These are phyloP conservation scores for Heterocephalus glaber DNA, from an alignment of 2,113 vertebrate genomes.

Conservation along the genomic window DNA sequence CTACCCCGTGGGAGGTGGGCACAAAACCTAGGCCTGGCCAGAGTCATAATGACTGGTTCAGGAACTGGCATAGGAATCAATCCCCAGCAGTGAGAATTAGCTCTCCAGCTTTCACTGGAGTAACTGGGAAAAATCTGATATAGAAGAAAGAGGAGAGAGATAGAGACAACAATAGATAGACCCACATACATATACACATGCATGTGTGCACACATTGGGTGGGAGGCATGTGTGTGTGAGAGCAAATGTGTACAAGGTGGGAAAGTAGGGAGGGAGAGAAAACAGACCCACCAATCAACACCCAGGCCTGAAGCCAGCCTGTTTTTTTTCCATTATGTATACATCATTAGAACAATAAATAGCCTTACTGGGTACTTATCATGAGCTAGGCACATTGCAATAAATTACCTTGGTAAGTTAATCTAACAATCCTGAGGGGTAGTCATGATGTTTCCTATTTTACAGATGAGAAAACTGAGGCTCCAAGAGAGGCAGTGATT, in stretches of 20 bases:
- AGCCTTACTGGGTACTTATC: not conserved
- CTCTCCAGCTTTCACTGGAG: not conserved
- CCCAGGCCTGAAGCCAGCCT: not conserved
- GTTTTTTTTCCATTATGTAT: not conserved
- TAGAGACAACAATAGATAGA: not conserved
- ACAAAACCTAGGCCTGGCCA: not conserved
- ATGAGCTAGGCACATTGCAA: not conserved
- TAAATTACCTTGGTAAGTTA: not conserved
- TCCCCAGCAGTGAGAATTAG: not conserved
- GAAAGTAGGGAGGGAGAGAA: not conserved
- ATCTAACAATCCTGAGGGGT: not conserved
- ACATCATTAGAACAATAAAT: not conserved
- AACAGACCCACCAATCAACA: not conserved
- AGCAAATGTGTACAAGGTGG: not conserved
- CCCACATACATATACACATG: too few species aligned
- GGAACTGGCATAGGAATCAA: not conserved
- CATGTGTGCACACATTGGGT: too few species aligned
- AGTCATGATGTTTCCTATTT: not conserved
- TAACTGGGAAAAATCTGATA: not conserved
- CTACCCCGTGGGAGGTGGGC: not conserved
- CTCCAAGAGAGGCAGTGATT: not conserved
- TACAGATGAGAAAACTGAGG: constrained; percentile 28
- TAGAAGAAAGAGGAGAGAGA: not conserved
- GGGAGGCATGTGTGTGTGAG: not conserved
- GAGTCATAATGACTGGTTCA: not conserved